Evolutionary conservation across 1,140 invertebrate genomes (phyloP), one percentile per base, ranked within the genome.

Genomic region (Pseudomyrmex sp.): DNA sequence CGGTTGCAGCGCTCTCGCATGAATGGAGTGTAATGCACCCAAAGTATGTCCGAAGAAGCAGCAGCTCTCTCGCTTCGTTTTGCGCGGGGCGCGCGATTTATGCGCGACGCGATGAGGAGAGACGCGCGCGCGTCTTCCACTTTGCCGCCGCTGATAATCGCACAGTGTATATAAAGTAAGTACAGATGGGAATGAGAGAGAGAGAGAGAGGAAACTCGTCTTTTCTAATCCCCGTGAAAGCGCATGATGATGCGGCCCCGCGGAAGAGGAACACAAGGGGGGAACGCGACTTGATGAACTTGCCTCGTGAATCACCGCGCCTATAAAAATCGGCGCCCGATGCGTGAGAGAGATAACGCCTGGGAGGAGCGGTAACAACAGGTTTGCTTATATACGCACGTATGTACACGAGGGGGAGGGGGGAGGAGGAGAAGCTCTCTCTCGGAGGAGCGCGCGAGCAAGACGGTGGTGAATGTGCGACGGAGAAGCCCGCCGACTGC

Each of bases 261-360:
- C 79, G 86, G 84, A 80, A 77, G 84, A 72, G 61, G 85, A 85
- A 35, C 5, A 35, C 35, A 35, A 7, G 35, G 85, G 72, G 86
- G 58, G 74, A 82, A 35, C 4, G 35, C 35, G 91, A 90, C 90
- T 91, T 91, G 92, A 92, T 91, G 91, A 93, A 92, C 90, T 92
- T 91, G 91, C 90, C 92, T 92, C 92, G 92, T 92, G 92, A 92
- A 92, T 92, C 92, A 92, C 87, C 89, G 89, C 82, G 80, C 86
- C 84, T 90, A 87, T 86, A 93, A 93, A 93, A 93, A 93, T 93
- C 84, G 87, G 86, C 88, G 90, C 83, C 76, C 88, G 92, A 93
- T 92, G 91, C 91, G 90, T 79, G 87, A 90, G 86, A 88, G 88
- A 92, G 92, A 92, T 92, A 93, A 92, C 90, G 88, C 82, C 76